These are phyloP conservation scores for Oryzaephilus surinamensis DNA, from an alignment of 1,140 invertebrate species.

Conservation along the genomic window DNA sequence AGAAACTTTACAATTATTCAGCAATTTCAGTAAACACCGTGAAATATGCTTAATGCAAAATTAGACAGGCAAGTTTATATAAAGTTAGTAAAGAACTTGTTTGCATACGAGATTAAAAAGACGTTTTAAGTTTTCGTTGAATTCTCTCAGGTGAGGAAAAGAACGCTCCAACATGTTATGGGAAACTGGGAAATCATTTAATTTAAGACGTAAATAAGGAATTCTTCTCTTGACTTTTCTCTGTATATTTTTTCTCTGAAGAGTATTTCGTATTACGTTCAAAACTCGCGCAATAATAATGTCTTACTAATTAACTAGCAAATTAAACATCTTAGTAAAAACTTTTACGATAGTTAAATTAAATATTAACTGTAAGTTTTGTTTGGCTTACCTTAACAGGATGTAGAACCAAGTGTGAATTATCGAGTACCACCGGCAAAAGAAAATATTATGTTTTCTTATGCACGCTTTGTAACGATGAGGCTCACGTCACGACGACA, in stretches of 20 bases:
- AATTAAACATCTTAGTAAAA: too few relatives aligned
- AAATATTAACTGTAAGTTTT: too few relatives aligned
- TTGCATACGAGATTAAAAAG: conserved; percentile 14
- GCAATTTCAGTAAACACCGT: conserved; percentile 11
- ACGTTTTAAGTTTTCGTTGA: conserved; percentile 12
- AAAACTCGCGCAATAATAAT: too few relatives aligned
- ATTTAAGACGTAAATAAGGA: conserved; percentile 16
- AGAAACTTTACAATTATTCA: conserved; percentile 8
- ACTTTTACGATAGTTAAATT: too few relatives aligned
- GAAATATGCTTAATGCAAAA: conserved; percentile 14
- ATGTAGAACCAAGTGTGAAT: too few relatives aligned
- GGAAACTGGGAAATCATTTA: conserved; percentile 15
- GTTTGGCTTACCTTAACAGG: too few relatives aligned
- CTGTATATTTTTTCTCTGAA: too few relatives aligned
- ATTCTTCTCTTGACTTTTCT: conserved; percentile 12
- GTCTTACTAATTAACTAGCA: too few relatives aligned
- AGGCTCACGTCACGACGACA: conserved; percentile 11
- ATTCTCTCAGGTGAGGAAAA: conserved; percentile 11
- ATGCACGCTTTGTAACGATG: too few relatives aligned
- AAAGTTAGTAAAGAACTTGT: conserved; percentile 9
- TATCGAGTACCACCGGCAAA: too few relatives aligned
- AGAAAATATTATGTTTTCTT: too few relatives aligned
- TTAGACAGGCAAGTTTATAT: conserved; percentile 8
- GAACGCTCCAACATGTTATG: conserved; percentile 7
- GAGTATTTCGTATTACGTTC: too few relatives aligned